Evolutionary conservation across 2,888 invertebrate genomes (phyloP), one percentile per base, ranked within the genome.

Genomic region (Trissoscelio sp.): DNA sequence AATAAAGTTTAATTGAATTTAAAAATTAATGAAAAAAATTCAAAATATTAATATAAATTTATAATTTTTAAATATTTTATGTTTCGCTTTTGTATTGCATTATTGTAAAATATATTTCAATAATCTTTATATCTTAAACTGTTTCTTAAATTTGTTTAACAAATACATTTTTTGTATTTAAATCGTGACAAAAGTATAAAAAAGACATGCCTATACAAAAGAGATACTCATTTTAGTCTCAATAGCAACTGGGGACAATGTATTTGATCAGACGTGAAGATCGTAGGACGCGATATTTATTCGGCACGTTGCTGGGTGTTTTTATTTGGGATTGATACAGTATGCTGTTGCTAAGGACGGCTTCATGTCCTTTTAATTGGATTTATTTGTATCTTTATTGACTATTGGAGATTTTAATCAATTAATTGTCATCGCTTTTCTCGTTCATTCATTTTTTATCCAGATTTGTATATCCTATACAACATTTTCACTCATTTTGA

Each of bases 281-380:
- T 73, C 42, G 16, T 7, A 18, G 22, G 11, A 31, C 22, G 44
- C 11, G 62, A 73, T 55, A 62, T 55, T 28, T 55, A 31, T 73
- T 53, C 55, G 31, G 62, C 44, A 44, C 53, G 46, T 66, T 48
- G 64, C 55, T 24, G 48, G 51, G 48, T 75, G 58, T 67, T 74
- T 57, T 74, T 75, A 75, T 66, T 57, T 66, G 58, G 16, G 66
- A 66, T 14, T 22, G 57, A 66, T 42, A 58, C 75, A 18, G 46
- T 48, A 28, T 46, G 58, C 75, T 75, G 75, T 75, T 75, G 75
- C 75, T 75, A 75, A 64, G 66, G 66, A 51, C 73, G 18, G 24
- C 18, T 62, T 31, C 18, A 46, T 57, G n/a, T 55, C 24, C 18
- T 55, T 62, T 73, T 20, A 44, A 73, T 44, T 72, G 51, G 5